Evolutionary conservation across 2,113 vertebrate genomes (phyloP).

Genomic region (Phylloscopus trochilus): DNA sequence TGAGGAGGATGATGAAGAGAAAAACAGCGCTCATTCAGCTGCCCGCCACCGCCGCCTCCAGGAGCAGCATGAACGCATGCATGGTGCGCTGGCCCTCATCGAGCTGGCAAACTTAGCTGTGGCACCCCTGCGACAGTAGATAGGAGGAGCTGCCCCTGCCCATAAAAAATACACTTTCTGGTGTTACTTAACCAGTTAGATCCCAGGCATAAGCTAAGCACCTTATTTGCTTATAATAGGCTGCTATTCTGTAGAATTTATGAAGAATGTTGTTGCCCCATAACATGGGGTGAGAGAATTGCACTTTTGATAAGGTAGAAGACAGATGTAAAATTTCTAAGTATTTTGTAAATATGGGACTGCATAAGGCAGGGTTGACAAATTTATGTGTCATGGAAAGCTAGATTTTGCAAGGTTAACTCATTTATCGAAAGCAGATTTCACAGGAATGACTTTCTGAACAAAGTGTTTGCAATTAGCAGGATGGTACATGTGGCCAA

Average conservation of each 20-base stretch:
- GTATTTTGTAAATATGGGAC: constrained; percentile 84
- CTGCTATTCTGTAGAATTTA: constrained; percentile 97
- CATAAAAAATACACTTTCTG: constrained; percentile 61
- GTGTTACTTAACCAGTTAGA: constrained; percentile 72
- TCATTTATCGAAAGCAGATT: constrained; percentile 76
- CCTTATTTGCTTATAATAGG: constrained; percentile 98
- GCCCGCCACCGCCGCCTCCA: constrained; percentile 85
- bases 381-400: constrained; percentile 48
- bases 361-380: constrained; percentile 81
- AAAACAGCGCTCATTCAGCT: constrained; percentile 72
- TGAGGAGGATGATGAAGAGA: constrained; percentile 84
- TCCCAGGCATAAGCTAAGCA: constrained; percentile 92
- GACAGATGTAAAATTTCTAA: constrained; percentile 78
- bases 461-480: neutral
- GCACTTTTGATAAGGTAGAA: constrained; percentile 82
- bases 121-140: constrained; percentile 76
- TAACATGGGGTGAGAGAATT: constrained; percentile 78
- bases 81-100: constrained; percentile 92
- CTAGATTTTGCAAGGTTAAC: constrained; percentile 90
- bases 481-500: constrained; percentile 68
- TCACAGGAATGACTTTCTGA: constrained; percentile 72
- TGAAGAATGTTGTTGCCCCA: constrained; percentile 93
- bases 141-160: neutral
- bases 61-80: constrained; percentile 94
- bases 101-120: constrained; percentile 91